These are phyloP conservation scores for Anguilla anguilla DNA, from an alignment of 2,797 vertebrate genomes.

Conservation along the genomic window DNA sequence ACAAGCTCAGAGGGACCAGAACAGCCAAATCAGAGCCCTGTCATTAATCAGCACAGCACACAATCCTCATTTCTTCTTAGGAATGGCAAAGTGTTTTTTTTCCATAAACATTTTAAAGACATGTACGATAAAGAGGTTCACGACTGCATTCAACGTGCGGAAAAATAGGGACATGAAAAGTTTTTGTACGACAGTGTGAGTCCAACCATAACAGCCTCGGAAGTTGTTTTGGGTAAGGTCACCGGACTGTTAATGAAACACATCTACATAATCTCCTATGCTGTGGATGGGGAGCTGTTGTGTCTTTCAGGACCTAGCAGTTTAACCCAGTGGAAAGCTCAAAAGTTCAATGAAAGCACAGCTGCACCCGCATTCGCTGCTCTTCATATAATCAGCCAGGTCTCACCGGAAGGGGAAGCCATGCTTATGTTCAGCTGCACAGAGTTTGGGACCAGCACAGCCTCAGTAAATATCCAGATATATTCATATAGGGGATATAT, in stretches of 20 bases:
- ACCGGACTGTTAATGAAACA: background rate
- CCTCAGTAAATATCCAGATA: no score
- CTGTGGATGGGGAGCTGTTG: background rate
- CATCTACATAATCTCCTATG: background rate
- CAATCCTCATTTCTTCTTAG: background rate
- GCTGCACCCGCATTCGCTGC: no score
- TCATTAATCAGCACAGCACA: background rate
- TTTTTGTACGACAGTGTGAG: background rate
- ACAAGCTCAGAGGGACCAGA: background rate
- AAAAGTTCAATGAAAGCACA: no score
- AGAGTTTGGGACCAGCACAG: no score
- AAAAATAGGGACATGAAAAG: background rate
- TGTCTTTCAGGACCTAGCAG: background rate
- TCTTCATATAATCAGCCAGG: no score
- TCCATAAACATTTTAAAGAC: no score
- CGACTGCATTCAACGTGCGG: background rate
- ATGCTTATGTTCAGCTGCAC: no score
- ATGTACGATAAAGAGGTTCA: background rate
- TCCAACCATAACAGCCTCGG: background rate
- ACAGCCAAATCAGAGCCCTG: background rate
- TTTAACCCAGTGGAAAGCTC: no score
- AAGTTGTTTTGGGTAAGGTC: background rate
- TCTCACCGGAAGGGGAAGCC: no score
- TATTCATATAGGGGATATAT: no score
- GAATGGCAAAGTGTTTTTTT: background rate